Conservation (phyloP, 2,888 invertebrate species). For the Phengaris alcon region DNA sequence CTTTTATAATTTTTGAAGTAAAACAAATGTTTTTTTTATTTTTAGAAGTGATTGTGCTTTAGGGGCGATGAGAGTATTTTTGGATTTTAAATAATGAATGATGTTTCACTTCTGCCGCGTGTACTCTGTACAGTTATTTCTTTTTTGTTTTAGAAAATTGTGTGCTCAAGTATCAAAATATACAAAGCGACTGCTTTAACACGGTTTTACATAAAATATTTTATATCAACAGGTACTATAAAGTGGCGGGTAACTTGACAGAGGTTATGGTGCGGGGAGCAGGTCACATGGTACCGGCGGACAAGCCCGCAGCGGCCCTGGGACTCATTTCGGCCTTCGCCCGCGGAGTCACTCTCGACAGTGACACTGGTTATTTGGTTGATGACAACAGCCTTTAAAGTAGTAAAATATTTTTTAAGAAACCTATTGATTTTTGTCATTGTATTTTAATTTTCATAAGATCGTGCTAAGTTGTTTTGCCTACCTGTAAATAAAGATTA, state of each 20-base stretch:
- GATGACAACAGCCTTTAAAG: slow-evolving; percentile 44
- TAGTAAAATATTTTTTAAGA: neutral
- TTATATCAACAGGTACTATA: slow-evolving; percentile 70
- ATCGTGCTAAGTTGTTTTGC: neutral
- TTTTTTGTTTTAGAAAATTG: too few relatives aligned
- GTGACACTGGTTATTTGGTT: slow-evolving; percentile 58
- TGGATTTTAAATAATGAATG: too few relatives aligned
- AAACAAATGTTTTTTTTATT: too few relatives aligned
- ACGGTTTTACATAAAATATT: neutral
- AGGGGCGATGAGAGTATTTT: too few relatives aligned
- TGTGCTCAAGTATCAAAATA: too few relatives aligned
- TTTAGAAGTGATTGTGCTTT: too few relatives aligned
- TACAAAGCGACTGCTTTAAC: neutral
- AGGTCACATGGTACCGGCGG: slow-evolving; percentile 84
- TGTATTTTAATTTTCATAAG: neutral
- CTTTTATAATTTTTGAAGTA: too few relatives aligned
- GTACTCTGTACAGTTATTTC: too few relatives aligned
- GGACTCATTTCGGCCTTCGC: slow-evolving; percentile 82
- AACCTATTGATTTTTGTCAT: neutral
- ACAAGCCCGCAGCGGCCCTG: slow-evolving; percentile 79
- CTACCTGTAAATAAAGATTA: slow-evolving; percentile 4
- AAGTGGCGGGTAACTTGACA: slow-evolving; percentile 76
- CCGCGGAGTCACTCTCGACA: slow-evolving; percentile 56
- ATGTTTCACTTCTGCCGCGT: too few relatives aligned
- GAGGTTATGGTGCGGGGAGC: slow-evolving; percentile 82